A percentile compares a stretch with the other conserved stretches of the same genome.
These are phyloP conservation scores for Bombus soroeensis DNA, from an alignment of 1,140 invertebrate species.

Conservation along the genomic window DNA sequence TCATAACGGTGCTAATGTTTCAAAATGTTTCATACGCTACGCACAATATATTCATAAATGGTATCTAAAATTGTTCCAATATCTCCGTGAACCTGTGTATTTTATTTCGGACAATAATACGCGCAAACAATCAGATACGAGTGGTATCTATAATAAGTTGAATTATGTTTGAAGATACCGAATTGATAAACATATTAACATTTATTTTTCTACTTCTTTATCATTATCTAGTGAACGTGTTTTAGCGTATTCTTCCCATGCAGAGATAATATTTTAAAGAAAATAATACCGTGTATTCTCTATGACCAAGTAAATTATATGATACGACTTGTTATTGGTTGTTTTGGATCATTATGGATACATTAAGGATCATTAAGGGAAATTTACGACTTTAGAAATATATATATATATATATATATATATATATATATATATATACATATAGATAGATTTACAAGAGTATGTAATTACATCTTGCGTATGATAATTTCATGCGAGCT, in stretches of 20 bases:
- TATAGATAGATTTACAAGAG: not conserved
- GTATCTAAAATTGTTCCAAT: too few species aligned
- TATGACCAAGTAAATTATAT: not conserved
- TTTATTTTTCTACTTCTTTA: not conserved
- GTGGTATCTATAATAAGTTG: not conserved
- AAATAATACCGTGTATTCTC: not conserved
- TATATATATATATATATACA: not conserved
- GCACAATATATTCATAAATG: too few species aligned
- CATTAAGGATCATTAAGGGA: not conserved
- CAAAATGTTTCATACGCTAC: too few species aligned
- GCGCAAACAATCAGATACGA: not conserved
- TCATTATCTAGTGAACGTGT: not conserved
- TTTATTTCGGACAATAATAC: not conserved
- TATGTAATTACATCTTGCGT: not conserved
- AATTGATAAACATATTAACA: too few species aligned
- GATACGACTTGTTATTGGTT: not conserved
- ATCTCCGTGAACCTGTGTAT: not conserved
- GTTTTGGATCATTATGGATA: not conserved
- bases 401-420: not conserved
- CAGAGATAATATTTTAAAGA: not conserved
- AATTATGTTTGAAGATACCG: too few species aligned
- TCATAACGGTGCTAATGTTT: too few species aligned
- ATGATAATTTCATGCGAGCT: constrained; percentile 8
- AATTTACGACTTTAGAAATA: not conserved
- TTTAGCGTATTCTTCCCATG: not conserved